Evolutionary conservation across 64 coral and sea anemone species (phyloP).

Genomic region (Pocillopora damicornis): DNA sequence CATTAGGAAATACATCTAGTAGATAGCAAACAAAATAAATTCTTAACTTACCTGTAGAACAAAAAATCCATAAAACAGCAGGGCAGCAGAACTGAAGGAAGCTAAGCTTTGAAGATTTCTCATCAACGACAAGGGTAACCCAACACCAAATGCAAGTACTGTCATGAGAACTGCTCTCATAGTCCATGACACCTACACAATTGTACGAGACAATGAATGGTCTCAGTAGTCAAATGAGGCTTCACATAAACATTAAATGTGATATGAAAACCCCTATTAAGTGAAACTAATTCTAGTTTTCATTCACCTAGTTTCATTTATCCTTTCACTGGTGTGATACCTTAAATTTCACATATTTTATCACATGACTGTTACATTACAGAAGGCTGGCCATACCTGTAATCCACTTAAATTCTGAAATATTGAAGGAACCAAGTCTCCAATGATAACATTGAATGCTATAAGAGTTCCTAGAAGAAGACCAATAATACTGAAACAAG

Average conservation of each 20-base stretch:
- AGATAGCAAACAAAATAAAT: background rate
- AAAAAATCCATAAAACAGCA: constrained; percentile 82
- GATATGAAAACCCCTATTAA: too few species aligned
- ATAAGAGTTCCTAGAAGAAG: constrained; percentile 75
- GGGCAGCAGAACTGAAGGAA: constrained; percentile 60
- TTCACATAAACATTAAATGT: too few species aligned
- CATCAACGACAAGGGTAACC: constrained; percentile 80
- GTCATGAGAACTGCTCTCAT: constrained; percentile 78
- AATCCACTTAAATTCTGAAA: constrained; percentile 85
- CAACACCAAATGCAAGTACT: constrained; percentile 69
- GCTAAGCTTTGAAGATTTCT: constrained; percentile 87
- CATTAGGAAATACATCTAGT: too few species aligned
- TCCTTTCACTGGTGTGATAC: too few species aligned
- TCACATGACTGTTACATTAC: background rate
- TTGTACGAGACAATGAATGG: background rate
- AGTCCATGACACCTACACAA: constrained; percentile 46
- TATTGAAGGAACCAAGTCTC: constrained; percentile 83
- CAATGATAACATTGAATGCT: constrained; percentile 94
- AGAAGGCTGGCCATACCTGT: constrained; percentile 46
- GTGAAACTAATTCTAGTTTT: too few species aligned
- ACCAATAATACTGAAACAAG: constrained; percentile 86
- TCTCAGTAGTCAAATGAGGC: too few species aligned
- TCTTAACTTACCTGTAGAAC: constrained; percentile 68
- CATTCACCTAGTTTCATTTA: too few species aligned
- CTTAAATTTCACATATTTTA: too few species aligned